Conservation (phyloP, 2,888 invertebrate species). For the Therioaphis trifolii region DNA sequence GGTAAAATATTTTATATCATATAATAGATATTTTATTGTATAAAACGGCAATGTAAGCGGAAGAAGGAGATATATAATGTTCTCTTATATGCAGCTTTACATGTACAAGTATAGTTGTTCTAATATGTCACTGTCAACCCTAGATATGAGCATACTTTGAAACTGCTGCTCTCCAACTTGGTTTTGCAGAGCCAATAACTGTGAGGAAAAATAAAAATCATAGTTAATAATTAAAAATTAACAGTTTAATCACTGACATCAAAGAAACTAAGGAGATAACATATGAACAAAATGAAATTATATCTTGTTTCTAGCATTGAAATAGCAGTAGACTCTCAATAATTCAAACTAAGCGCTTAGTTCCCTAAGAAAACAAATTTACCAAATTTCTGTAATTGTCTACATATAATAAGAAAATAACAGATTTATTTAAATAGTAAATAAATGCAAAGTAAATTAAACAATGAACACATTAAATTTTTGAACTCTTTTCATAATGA, state of each 20-base stretch:
- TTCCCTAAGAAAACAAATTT: too few relatives aligned
- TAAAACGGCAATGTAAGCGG: background rate
- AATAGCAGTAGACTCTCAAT: too few relatives aligned
- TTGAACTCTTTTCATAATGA: too few relatives aligned
- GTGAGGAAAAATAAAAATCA: slow-evolving; percentile 67
- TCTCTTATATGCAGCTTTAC: background rate
- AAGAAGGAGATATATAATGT: background rate
- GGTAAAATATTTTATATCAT: slow-evolving; percentile 13
- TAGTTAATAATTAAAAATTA: slow-evolving; percentile 57
- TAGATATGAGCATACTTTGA: slow-evolving; percentile 76
- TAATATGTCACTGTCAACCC: slow-evolving; percentile 76
- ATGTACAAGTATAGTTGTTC: slow-evolving; percentile 58
- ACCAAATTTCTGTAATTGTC: too few relatives aligned
- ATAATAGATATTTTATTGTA: background rate
- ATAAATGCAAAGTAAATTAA: too few relatives aligned
- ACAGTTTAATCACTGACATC: slow-evolving; percentile 19
- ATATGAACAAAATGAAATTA: background rate
- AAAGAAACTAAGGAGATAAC: background rate
- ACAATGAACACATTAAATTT: too few relatives aligned
- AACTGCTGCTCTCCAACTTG: slow-evolving; percentile 83
- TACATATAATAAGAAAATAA: too few relatives aligned
- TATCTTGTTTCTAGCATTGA: too few relatives aligned
- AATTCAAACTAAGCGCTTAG: too few relatives aligned
- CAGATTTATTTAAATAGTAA: too few relatives aligned
- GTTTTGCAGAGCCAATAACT: slow-evolving; percentile 78